Conservation (phyloP, 2,888 invertebrate genomes). For the Cataglyphis livida region DNA sequence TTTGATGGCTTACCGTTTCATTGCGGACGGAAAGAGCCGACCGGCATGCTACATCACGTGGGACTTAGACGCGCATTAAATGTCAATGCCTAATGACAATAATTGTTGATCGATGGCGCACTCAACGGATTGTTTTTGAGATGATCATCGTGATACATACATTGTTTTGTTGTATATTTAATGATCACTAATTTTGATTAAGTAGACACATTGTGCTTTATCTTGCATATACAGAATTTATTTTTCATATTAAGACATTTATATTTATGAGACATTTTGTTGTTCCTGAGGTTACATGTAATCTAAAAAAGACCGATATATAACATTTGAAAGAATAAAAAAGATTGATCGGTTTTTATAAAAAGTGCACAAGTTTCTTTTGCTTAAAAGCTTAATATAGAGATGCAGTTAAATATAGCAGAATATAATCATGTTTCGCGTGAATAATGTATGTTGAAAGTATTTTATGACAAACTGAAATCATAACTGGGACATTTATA, state of each 20-base stretch:
- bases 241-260: neutral
- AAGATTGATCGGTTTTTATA: neutral
- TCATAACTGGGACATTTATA: conserved; percentile 17
- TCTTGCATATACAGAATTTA: neutral
- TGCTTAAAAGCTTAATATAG: neutral
- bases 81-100: conserved; percentile 69
- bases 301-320: neutral
- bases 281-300: neutral
- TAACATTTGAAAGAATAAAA: neutral
- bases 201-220: neutral
- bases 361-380: neutral
- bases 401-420: neutral
- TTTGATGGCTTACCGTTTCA: conserved; percentile 76
- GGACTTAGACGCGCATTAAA: conserved; percentile 73
- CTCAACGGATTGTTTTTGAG: conserved; percentile 53
- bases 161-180: neutral
- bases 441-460: conserved; percentile 26
- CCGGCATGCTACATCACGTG: conserved; percentile 73
- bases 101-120: conserved; percentile 67
- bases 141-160: neutral
- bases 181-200: neutral
- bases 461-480: conserved; percentile 36
- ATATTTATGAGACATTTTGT: neutral
- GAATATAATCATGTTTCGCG: neutral
- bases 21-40: conserved; percentile 72